These are phyloP conservation scores for Palloptera scutellata DNA, from an alignment of 2,888 invertebrate species.

Conservation along the genomic window DNA sequence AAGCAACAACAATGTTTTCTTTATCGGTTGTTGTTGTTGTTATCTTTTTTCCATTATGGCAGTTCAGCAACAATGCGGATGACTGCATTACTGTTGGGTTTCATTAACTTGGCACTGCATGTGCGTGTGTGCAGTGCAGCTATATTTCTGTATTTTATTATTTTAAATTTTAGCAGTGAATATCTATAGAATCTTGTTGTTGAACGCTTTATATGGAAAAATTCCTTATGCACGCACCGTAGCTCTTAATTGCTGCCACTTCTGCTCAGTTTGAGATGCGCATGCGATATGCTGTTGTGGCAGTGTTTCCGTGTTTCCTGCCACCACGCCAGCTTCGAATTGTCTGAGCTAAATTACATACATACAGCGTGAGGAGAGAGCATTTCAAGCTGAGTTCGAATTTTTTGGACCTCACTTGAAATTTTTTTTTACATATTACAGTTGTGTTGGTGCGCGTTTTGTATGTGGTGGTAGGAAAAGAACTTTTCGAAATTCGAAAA, in stretches of 20 bases:
- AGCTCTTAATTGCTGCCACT: too few relatives aligned
- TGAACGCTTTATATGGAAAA: too few relatives aligned
- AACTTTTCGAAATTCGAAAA: conserved; percentile 48
- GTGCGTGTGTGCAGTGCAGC: conserved; percentile 40
- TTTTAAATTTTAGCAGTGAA: background rate
- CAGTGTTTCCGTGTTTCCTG: too few relatives aligned
- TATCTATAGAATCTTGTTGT: too few relatives aligned
- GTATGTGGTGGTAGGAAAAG: conserved; percentile 18
- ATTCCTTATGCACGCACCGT: too few relatives aligned
- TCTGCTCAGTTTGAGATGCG: conserved; percentile 34
- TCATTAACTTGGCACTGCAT: background rate
- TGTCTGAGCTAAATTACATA: background rate
- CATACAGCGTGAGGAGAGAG: background rate
- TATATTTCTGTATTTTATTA: conserved; percentile 31
- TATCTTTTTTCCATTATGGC: conserved; percentile 52
- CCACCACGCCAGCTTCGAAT: too few relatives aligned
- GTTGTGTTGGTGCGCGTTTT: conserved; percentile 16
- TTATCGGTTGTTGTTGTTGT: conserved; percentile 12
- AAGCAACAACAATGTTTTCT: conserved; percentile 41
- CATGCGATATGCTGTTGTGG: conserved; percentile 40
- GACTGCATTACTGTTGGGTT: conserved; percentile 25
- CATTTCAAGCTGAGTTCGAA: conserved; percentile 4
- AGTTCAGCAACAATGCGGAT: conserved; percentile 30
- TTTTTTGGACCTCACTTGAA: background rate
- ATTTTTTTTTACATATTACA: too few relatives aligned